A percentile compares a stretch with the other conserved stretches of the same genome.
Conservation (phyloP, 2,888 invertebrate species). For the Meloe dianella region DNA sequence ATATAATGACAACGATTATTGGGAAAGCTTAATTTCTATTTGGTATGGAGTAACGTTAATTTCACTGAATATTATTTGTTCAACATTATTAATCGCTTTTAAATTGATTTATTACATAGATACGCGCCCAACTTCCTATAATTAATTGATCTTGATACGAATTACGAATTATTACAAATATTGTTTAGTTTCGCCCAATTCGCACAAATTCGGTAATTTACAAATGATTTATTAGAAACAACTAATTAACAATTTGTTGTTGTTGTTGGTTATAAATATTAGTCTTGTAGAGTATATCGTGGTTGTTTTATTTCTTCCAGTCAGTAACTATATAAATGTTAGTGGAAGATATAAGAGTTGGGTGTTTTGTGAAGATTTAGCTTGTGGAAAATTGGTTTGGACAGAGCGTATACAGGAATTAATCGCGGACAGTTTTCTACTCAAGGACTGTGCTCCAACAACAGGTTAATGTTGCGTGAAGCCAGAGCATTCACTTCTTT, state of each 20-base stretch:
- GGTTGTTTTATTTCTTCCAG: slow-evolving; percentile 20
- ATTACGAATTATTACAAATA: slow-evolving; percentile 35
- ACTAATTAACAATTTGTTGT: slow-evolving; percentile 26
- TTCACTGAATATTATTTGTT: slow-evolving; percentile 43
- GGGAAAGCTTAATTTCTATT: slow-evolving; percentile 8
- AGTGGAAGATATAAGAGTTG: slow-evolving; percentile 6
- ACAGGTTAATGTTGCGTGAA: slow-evolving; percentile 60
- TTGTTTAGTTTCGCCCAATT: slow-evolving; percentile 38
- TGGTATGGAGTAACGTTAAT: slow-evolving; percentile 27
- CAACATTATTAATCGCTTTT: slow-evolving; percentile 56
- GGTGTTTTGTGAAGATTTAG: slow-evolving; percentile 44
- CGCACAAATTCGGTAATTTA: slow-evolving; percentile 28
- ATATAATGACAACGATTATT: slow-evolving; percentile 30
- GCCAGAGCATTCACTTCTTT: slow-evolving; percentile 52
- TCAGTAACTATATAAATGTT: background rate
- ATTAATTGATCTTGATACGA: slow-evolving; percentile 45
- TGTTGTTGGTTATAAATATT: slow-evolving; percentile 15
- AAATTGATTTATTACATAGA: slow-evolving; percentile 56
- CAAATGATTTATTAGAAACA: background rate
- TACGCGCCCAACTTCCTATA: slow-evolving; percentile 37
- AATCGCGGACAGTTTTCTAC: slow-evolving; percentile 50
- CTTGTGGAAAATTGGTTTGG: slow-evolving; percentile 46
- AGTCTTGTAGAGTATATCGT: background rate
- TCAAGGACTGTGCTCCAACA: slow-evolving; percentile 48
- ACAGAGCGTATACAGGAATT: slow-evolving; percentile 49